A percentile compares a stretch with the other conserved stretches of the same genome.
Conservation (phyloP, 2,888 invertebrate species). For the Dione juno region DNA sequence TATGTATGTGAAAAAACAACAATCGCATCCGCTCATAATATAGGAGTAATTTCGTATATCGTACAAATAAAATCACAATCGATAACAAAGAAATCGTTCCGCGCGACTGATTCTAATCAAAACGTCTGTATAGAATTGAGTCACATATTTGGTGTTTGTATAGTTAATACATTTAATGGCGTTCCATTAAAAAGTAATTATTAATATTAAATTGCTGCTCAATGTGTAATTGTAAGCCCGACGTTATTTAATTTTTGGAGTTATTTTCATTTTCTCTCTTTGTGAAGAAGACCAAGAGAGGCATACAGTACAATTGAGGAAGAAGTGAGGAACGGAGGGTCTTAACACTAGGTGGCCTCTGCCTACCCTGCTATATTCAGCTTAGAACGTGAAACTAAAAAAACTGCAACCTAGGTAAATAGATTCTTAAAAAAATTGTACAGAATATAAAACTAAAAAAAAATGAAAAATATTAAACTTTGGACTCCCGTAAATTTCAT, state of each 20-base stretch:
- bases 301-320: too few relatives aligned
- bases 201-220: background rate
- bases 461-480: background rate
- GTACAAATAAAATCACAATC: slow-evolving; percentile 36
- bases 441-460: too few relatives aligned
- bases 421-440: too few relatives aligned
- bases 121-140: slow-evolving; percentile 45
- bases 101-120: slow-evolving; percentile 43
- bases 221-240: too few relatives aligned
- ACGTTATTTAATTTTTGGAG: too few relatives aligned
- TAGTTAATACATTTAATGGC: background rate
- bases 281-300: too few relatives aligned
- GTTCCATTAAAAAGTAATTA: background rate
- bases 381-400: too few relatives aligned
- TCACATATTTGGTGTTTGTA: slow-evolving; percentile 4
- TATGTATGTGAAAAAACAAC: background rate
- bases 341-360: too few relatives aligned
- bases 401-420: too few relatives aligned
- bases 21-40: background rate
- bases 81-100: slow-evolving; percentile 45
- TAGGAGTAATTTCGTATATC: slow-evolving; percentile 29
- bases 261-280: too few relatives aligned
- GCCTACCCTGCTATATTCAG: too few relatives aligned
- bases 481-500: background rate
- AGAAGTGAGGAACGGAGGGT: too few relatives aligned